Evolutionary conservation across 2,888 invertebrate genomes (phyloP), one percentile per base, ranked within the genome.

Genomic region (Archaeoteleia sp.): DNA sequence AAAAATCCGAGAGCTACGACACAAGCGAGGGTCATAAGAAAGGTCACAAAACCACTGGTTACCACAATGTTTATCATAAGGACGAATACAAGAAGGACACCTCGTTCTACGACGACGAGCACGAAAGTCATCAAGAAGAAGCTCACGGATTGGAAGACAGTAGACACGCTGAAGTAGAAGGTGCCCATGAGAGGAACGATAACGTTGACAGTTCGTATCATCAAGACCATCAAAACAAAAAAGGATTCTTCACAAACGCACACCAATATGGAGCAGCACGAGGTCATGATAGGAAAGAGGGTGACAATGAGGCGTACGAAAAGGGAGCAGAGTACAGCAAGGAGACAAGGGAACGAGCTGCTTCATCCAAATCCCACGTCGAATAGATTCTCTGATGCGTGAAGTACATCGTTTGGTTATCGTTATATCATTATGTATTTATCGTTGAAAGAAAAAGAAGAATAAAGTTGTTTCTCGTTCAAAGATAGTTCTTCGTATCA

Each of bases 61-160:
- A 89, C 86, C 92, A 92, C 82, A 92, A 91, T 75, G 90, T 91
- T 1, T 91, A 90, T 84, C 88, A 90, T 85, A 92, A 92, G 86
- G 91, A 93, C 77, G 93, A 93, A 82, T 92, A 89, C 87, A 92
- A 92, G 82, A 92, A 92, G 78, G 91, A 92, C 76, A 91, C 92
- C 71, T 90, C 90, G 73, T 93, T 92, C 85, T 93, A 92, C 80
- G 92, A 93, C 75, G 91, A 91, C 82, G 93, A 92, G 82, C 91
- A 92, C 78, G 84, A 89, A 77, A 87, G 85, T 66, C 89, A 88
- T 1, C 84, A 85, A 13, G 84, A 88, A 8, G 87, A 87, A 32
- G 88, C 87, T 78, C 83, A 87, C 70, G 88, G 88, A 0, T 87
- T 86, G 1, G 88, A 88, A 74, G 23, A 86, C n/a, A 74, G 84